Evolutionary conservation across 2,797 vertebrate genomes (phyloP), one percentile per base, ranked within the genome.

Genomic region (Chromis chromis): DNA sequence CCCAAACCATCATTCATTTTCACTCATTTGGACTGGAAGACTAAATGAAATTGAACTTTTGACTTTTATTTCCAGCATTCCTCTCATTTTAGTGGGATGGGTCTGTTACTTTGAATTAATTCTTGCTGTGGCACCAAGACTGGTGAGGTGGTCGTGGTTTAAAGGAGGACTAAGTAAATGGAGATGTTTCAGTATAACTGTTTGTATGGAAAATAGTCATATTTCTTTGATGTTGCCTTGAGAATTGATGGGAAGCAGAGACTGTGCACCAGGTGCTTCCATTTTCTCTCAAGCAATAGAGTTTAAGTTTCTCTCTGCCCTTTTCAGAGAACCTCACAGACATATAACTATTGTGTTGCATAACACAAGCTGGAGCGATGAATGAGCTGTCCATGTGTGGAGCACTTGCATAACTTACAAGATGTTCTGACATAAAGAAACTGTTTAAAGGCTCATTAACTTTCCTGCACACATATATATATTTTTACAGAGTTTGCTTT

Each of bases 181-280:
- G 60, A 70, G 54, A 46, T 72, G 14, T 63, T 36, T 42, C 31
- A 36, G 36, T 25, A 48, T 7, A 21, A 42, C 40, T 63, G 67
- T 70, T 27, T 69, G 39, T 50, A 33, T 71, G 60, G 49, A 73
- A 62, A 60, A 79, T 24, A 14, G 44, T 70, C 63, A 70, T 78
- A 70, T 79, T 66, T 82, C 55, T 81, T 49, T 81, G 55, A 83
- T 48, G 33, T 66, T 75, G 81, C 76, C 72, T 40, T 64, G 64
- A 74, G 65, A 72, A 78, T 58, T 84, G 70, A 76, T 81, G 63
- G 19, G 44, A 78, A 74, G 65, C 63, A 56, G 17, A 69, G 52
- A 61, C 67, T 74, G 58, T 76, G 62, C 78, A 86, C 64, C 74
- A 78, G 70, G 76, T 83, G 80, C 74, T 72, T 42, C 73, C 55